phyloP scores from a whole-genome alignment of 2,797 vertebrate species.

The Trematomus bernacchii region DNA sequence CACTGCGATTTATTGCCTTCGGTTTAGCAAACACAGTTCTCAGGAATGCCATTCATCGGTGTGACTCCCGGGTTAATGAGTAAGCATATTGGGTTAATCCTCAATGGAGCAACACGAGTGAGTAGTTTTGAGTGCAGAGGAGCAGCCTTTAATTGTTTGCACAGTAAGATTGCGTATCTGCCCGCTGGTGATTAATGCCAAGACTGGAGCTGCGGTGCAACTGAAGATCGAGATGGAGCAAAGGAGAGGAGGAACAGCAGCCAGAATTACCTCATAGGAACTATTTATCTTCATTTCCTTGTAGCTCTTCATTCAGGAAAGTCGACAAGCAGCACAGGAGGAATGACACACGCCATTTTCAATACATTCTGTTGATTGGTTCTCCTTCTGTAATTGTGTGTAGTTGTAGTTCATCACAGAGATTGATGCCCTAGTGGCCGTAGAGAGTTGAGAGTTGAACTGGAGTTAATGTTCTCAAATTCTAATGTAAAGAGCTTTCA shows the following conservation, averaged over 20 bases:
- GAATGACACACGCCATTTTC: not conserved
- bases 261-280: constrained; percentile 54
- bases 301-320: constrained; percentile 23
- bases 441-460: not conserved
- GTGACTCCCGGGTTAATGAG: constrained; percentile 68
- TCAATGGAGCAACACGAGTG: constrained; percentile 63
- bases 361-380: not conserved
- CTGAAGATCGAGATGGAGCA: constrained; percentile 43
- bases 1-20: constrained; percentile 47
- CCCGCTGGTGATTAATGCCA: constrained; percentile 67
- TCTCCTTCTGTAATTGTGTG: not conserved
- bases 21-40: constrained; percentile 52
- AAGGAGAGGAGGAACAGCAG: constrained; percentile 29
- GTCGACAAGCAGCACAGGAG: not conserved
- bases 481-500: constrained; percentile 26
- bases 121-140: constrained; percentile 72
- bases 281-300: constrained; percentile 37
- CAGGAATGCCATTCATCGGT: constrained; percentile 71
- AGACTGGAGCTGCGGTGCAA: constrained; percentile 52
- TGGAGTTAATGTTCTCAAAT: constrained; percentile 30
- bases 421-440: not conserved
- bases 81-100: constrained; percentile 74
- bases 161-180: constrained; percentile 78
- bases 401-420: not conserved
- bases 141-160: constrained; percentile 82